Evolutionary conservation across 2,113 vertebrate species (phyloP).

Genomic region (Calypte anna): DNA sequence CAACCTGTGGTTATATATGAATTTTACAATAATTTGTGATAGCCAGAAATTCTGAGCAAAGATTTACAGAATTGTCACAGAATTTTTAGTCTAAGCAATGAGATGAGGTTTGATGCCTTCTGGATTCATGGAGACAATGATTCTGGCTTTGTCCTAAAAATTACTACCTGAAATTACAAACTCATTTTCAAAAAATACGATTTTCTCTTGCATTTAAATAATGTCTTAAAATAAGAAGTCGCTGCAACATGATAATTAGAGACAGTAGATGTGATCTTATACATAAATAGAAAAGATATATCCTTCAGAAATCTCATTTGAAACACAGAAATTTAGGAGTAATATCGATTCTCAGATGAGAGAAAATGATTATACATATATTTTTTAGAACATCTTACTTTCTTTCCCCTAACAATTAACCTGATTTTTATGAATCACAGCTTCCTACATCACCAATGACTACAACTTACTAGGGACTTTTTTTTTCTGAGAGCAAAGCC

Average conservation of each 20-base stretch:
- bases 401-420: background rate
- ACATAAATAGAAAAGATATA: background rate
- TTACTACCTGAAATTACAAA: background rate
- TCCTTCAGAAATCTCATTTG: background rate
- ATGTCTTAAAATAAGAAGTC: background rate
- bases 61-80: background rate
- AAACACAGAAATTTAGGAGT: background rate
- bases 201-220: background rate
- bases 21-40: background rate
- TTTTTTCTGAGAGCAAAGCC: background rate
- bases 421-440: background rate
- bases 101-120: background rate
- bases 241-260: background rate
- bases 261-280: background rate
- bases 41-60: background rate
- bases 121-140: background rate
- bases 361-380: background rate
- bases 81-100: background rate
- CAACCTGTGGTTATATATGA: background rate
- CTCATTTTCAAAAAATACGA: background rate
- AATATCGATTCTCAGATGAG: background rate
- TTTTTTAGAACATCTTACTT: background rate
- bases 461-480: background rate
- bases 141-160: background rate
- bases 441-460: background rate